Conservation (phyloP, 2,113 vertebrate species). For the Patagioenas fasciata region DNA sequence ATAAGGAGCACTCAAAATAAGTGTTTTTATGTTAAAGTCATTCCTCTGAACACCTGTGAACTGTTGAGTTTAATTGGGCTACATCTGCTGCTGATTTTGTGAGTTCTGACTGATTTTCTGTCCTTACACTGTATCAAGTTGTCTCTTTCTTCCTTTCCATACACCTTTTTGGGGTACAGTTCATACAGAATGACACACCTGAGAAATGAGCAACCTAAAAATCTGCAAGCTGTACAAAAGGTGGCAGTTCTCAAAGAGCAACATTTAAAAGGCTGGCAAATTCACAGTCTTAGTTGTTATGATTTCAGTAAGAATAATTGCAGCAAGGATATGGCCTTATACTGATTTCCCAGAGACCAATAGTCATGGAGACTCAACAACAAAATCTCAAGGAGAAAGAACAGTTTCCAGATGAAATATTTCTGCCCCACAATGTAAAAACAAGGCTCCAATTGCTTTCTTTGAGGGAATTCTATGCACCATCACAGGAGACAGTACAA, state of each 20-base stretch:
- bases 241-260: not conserved
- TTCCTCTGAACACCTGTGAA: constrained; percentile 43
- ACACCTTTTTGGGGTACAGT: not conserved
- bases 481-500: not conserved
- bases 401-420: not conserved
- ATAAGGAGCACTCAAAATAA: not conserved
- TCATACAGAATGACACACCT: not conserved
- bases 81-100: constrained; percentile 26
- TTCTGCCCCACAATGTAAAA: not conserved
- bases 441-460: not conserved
- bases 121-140: not conserved
- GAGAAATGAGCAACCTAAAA: not conserved
- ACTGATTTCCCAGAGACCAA: not conserved
- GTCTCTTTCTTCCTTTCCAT: not conserved
- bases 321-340: not conserved
- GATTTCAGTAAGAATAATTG: not conserved
- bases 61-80: constrained; percentile 20
- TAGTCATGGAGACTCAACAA: not conserved
- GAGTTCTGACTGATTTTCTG: not conserved
- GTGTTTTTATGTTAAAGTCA: constrained; percentile 7
- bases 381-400: not conserved
- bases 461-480: not conserved
- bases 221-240: not conserved
- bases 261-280: not conserved
- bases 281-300: not conserved